Conservation (phyloP, 2,113 vertebrate species). For the Pelmatolapia mariae region DNA sequence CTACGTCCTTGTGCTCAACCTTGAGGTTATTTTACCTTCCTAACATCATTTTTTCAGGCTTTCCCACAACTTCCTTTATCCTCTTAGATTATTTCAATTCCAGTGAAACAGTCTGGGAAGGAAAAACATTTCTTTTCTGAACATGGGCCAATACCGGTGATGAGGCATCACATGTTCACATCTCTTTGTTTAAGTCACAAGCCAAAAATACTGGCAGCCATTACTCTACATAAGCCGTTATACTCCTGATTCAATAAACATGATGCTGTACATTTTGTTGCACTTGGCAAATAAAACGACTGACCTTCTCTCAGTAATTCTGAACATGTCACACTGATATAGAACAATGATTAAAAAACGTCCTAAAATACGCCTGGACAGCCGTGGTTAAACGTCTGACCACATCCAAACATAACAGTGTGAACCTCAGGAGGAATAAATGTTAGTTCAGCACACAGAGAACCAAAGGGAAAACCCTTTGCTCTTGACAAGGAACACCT, state of each 20-base stretch:
- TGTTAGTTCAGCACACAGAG: slow-evolving; percentile 42
- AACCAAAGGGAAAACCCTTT: slow-evolving; percentile 32
- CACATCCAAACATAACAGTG: slow-evolving; percentile 48
- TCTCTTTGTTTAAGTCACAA: background rate
- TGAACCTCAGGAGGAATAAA: slow-evolving; percentile 40
- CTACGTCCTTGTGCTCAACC: background rate
- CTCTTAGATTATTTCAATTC: background rate
- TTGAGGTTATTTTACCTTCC: background rate
- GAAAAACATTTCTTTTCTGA: background rate
- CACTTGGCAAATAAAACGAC: background rate
- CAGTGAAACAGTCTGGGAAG: background rate
- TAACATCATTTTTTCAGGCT: background rate
- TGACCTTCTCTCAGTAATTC: background rate
- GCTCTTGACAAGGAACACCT: slow-evolving; percentile 62
- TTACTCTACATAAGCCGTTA: background rate
- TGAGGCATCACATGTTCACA: background rate
- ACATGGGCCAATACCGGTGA: background rate
- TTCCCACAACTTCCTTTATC: background rate
- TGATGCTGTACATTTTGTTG: background rate
- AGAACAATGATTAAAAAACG: slow-evolving; percentile 34
- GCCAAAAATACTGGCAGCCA: background rate
- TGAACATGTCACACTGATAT: background rate
- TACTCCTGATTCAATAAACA: background rate
- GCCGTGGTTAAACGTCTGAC: slow-evolving; percentile 21
- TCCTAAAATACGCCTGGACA: slow-evolving; percentile 26